Conservation (phyloP, 2,888 invertebrate genomes). For the Coenonympha glycerion region DNA sequence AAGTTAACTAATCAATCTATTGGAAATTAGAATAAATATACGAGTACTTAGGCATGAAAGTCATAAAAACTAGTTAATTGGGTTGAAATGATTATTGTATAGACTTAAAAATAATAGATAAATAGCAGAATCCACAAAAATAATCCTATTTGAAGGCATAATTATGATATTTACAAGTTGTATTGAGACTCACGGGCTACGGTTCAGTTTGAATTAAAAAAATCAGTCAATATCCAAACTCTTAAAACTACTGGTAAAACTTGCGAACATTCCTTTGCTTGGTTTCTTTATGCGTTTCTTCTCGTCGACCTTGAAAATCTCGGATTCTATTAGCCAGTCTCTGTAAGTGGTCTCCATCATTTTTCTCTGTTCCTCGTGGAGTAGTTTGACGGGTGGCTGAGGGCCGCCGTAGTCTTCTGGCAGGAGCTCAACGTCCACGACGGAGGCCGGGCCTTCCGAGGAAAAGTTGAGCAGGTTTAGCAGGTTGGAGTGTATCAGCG, state of each 20-base stretch:
- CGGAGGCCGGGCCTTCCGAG: constrained; percentile 66
- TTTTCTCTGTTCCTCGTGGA: constrained; percentile 75
- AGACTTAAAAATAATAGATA: too few relatives aligned
- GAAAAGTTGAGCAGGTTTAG: constrained; percentile 77
- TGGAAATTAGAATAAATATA: too few relatives aligned
- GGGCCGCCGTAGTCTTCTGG: constrained; percentile 79
- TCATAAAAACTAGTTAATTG: too few relatives aligned
- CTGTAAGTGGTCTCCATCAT: constrained; percentile 76
- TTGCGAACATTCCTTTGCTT: constrained; percentile 68
- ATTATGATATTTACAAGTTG: constrained; percentile 5
- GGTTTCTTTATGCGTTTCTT: constrained; percentile 68
- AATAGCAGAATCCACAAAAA: not conserved
- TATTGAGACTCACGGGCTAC: not conserved
- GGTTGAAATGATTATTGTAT: too few relatives aligned
- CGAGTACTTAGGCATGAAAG: too few relatives aligned
- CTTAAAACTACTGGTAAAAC: constrained; percentile 69
- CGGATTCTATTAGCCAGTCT: constrained; percentile 78
- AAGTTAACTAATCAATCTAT: too few relatives aligned
- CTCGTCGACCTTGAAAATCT: constrained; percentile 71
- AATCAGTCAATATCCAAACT: constrained; percentile 68
- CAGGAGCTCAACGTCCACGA: constrained; percentile 61
- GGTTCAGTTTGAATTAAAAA: not conserved
- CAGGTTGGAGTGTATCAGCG: constrained; percentile 78
- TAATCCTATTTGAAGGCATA: not conserved
- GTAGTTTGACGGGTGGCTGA: constrained; percentile 63